Base-by-base conservation (phyloP, 2,888 invertebrate genomes). In the Rhingia rostrata region DNA sequence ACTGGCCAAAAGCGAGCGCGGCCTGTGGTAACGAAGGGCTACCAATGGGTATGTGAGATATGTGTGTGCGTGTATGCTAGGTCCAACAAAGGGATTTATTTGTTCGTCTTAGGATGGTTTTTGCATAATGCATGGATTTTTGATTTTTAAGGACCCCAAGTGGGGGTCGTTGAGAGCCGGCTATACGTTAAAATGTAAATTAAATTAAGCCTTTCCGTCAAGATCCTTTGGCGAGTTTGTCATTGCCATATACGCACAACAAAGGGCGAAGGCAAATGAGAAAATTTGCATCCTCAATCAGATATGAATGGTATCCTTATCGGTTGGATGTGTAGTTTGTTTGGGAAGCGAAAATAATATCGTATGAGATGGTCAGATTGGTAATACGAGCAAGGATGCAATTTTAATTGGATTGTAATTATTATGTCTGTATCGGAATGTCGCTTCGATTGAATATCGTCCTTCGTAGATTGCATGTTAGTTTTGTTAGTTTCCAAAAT, bases 51-150 rank as follows among this genome's bases (percentile, higher is more conserved):
- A 49, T 61, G 69, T 51, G 51, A 41, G 22, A 39, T 32, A 30
- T 22, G 63, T 37, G 41, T 60, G 54, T 14, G 47, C 64, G 2
- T 22, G 22, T 22, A 2, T 22, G 22, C 22, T 22, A 22, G 22
- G 60, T 14, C 45, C 58, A 75, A 80, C 84, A 80, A 84, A 84
- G 80, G 74, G 70, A 58, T 70, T 69, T 81, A 60, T 75, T 75
- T 66, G 60, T 54, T 74, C 61, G 47, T 63, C 73, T 67, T 56
- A 69, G 80, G 74, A 75, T 70, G 32, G 69, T 49, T 63, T 84
- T 84, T 84, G 84, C 84, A 84, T 84, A 84, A 84, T 84, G 80
- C 84, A 80, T 80, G 70, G 80, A 66, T 70, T 66, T 80, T 80
- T 66, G 74, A 80, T 67, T 84, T 80, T 84, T 74, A 80, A 83